Evolutionary conservation across 1,140 invertebrate species (phyloP), one percentile per base, ranked within the genome.

Genomic region (Metopolophium dirhodum): DNA sequence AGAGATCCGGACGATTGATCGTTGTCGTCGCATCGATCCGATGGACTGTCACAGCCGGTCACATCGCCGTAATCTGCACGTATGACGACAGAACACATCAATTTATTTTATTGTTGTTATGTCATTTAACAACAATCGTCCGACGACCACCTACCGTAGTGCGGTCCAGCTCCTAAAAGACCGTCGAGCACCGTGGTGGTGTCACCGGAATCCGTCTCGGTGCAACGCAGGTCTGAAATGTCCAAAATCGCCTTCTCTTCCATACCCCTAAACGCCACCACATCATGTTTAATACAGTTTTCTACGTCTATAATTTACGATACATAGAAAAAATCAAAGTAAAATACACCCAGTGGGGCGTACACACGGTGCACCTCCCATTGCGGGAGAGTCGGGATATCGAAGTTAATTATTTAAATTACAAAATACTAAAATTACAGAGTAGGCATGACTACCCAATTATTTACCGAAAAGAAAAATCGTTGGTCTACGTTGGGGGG

Each of bases 191-290:
- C 49, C n/a, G 82, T 77, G 20, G 61, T 77, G 14, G 61, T 37
- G 26, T 57, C 61, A 0, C 91, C 49, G 77, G 82, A 30, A 37
- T 93, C 91, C 26, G 77, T 54, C 7, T 85, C 91, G 4, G 49
- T 57, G 82, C 91, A 93, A 37, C 91, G 91, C 82, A 93, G 85
- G 14, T 93, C 91, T 11, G 91, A 93, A 86, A 93, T 93, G 41
- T 93, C 91, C 37, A 93, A 30, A 7, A 93, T 93, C 51, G 91
- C 91, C 22, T 93, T 93, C 7, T 93, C 91, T 57, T 93, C 91
- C 91, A 93, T 93, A 41, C 14, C 91, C 82, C 35, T 93, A 93
- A 93, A 93, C 47, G 61, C 49, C 91, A 93, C 49, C 91, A 93
- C 57, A 2, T 54, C 41, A 30, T 86, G 11, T 30, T 45, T 47